Percentiles rank a stretch among this genome's conserved stretches.
These are phyloP conservation scores for Galago senegalensis DNA, from an alignment of 2,797 vertebrate genomes.

Conservation along the genomic window DNA sequence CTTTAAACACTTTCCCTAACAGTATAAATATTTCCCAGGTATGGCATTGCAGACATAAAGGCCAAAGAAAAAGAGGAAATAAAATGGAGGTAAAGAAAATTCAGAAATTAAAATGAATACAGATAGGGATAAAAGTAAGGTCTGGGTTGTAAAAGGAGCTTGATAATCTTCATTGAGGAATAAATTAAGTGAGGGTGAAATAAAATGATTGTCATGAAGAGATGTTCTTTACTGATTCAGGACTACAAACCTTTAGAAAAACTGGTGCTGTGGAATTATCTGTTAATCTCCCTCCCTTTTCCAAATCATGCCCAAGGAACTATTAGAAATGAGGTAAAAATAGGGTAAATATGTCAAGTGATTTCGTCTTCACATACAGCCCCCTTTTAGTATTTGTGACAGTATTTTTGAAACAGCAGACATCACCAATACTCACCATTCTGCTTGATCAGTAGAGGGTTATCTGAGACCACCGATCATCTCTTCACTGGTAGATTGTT, in stretches of 20 bases:
- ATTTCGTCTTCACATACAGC: not conserved
- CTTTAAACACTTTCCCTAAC: not conserved
- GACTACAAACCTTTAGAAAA: not conserved
- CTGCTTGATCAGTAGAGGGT: not conserved
- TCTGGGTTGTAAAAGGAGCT: not conserved
- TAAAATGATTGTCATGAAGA: not conserved
- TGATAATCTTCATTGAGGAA: not conserved
- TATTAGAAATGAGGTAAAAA: not conserved
- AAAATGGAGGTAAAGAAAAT: conserved; percentile 3
- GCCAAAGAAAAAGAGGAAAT: not conserved
- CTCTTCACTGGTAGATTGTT: not conserved
- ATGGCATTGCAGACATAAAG: not conserved
- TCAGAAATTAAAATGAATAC: not conserved
- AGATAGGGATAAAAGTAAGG: not conserved
- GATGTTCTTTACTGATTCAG: not conserved
- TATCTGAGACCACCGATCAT: not conserved
- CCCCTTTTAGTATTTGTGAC: not conserved
- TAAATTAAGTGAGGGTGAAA: not conserved
- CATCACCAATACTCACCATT: conserved; percentile 38
- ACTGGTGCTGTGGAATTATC: not conserved
- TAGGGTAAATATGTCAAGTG: not conserved
- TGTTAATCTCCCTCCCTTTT: not conserved
- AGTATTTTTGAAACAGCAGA: conserved; percentile 50
- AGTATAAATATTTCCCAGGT: not conserved
- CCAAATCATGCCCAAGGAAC: not conserved